phyloP scores from a whole-genome alignment of 2,888 invertebrate genomes.

The Anticlea derivata region DNA sequence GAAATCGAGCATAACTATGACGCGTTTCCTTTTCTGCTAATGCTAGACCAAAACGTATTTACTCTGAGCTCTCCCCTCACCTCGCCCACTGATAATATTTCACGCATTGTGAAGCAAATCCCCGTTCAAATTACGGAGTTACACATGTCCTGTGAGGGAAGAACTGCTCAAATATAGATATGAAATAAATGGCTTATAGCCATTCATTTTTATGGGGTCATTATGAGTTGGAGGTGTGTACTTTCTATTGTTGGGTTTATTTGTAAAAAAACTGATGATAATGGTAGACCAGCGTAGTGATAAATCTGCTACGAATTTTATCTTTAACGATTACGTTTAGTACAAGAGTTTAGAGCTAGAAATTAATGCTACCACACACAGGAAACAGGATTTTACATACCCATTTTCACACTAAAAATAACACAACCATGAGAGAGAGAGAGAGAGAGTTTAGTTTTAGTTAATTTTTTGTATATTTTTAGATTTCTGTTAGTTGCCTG shows the following conservation, averaged over 20 bases:
- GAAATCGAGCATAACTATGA: no score
- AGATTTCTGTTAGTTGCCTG: no score
- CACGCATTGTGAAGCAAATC: constrained; percentile 71
- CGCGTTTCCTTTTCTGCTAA: no score
- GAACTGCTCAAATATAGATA: constrained; percentile 74
- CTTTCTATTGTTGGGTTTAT: constrained; percentile 14
- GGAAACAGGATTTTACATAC: no score
- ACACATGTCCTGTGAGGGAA: constrained; percentile 61
- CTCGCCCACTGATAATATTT: constrained; percentile 52
- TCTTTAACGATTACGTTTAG: background rate
- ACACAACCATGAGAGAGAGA: no score
- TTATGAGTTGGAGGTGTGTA: constrained; percentile 49
- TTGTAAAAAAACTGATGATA: constrained; percentile 21
- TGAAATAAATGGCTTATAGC: constrained; percentile 65
- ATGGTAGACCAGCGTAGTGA: background rate
- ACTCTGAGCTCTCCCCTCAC: constrained; percentile 2
- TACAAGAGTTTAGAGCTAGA: no score
- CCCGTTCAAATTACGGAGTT: constrained; percentile 70
- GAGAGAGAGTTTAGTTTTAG: no score
- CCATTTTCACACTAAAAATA: no score
- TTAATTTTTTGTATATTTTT: no score
- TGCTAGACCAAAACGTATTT: no score
- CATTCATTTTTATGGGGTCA: constrained; percentile 67
- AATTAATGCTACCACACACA: no score
- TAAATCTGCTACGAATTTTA: background rate